phyloP scores from a whole-genome alignment of 1,140 invertebrate genomes.

The Antheraea mylitta region DNA sequence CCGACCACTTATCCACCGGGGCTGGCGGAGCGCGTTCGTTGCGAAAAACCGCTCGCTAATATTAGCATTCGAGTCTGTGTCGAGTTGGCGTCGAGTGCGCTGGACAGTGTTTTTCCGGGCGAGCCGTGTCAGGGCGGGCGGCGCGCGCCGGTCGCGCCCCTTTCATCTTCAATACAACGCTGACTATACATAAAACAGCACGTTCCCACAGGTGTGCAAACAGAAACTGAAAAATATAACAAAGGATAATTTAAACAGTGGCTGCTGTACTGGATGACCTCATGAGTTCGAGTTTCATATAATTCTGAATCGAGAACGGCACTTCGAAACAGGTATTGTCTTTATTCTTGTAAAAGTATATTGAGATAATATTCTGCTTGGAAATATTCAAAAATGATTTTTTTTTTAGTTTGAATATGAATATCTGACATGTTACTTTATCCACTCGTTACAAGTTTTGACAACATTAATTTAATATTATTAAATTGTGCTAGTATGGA shows the following conservation, averaged over 20 bases:
- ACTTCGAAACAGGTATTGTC: background rate
- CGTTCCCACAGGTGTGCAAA: constrained; percentile 26
- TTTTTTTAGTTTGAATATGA: too few relatives aligned
- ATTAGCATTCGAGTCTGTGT: constrained; percentile 49
- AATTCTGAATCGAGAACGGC: background rate
- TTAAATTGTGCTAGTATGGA: background rate
- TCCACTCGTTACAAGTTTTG: background rate
- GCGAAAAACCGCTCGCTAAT: constrained; percentile 49
- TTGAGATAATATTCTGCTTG: too few relatives aligned
- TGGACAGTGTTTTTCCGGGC: constrained; percentile 45
- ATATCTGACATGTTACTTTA: too few relatives aligned
- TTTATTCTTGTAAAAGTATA: background rate
- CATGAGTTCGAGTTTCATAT: background rate
- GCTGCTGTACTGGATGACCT: background rate
- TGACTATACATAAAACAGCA: constrained; percentile 33
- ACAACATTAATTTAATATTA: background rate
- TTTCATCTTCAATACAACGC: constrained; percentile 37
- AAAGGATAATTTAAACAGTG: background rate
- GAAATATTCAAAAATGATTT: too few relatives aligned
- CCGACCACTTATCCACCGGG: constrained; percentile 37
- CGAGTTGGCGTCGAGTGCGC: constrained; percentile 13
- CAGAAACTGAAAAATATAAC: constrained; percentile 3
- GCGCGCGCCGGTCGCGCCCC: constrained; percentile 54
- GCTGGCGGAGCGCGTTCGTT: constrained; percentile 33
- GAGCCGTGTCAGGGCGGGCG: constrained; percentile 57